Conservation (phyloP, 2,888 invertebrate genomes). For the Bembecia ichneumoniformis region DNA sequence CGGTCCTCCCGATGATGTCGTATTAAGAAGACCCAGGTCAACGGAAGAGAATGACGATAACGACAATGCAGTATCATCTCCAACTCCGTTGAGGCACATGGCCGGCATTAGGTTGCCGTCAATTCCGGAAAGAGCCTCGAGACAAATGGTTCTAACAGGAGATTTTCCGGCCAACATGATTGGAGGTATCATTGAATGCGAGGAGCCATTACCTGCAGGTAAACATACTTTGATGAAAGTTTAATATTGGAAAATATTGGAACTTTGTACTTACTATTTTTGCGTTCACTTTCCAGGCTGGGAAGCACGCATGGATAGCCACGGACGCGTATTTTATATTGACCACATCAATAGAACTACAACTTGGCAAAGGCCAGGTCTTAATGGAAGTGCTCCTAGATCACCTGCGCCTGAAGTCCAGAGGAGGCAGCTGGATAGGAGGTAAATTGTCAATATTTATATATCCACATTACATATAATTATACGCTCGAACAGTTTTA, state of each 20-base stretch:
- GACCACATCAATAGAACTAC: conserved; percentile 97
- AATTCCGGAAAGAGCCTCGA: conserved; percentile 80
- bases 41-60: conserved; percentile 56
- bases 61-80: conserved; percentile 66
- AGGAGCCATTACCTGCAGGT: conserved; percentile 91
- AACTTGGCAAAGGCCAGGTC: conserved; percentile 92
- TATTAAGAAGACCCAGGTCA: conserved; percentile 56
- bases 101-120: conserved; percentile 84
- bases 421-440: conserved; percentile 77
- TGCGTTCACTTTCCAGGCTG: conserved; percentile 76
- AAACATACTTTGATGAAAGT: conserved; percentile 27
- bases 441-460: conserved; percentile 33
- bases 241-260: conserved; percentile 6
- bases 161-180: conserved; percentile 69
- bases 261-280: background rate
- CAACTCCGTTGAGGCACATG: conserved; percentile 77
- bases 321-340: conserved; percentile 97
- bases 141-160: conserved; percentile 70
- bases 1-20: conserved; percentile 62
- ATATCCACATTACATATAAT: no score
- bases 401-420: conserved; percentile 77
- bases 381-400: conserved; percentile 56
- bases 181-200: conserved; percentile 74
- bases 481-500: no score
- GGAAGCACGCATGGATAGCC: conserved; percentile 97